Conservation (phyloP, 1,140 invertebrate genomes). For the Chrysomallon squamiferum region DNA sequence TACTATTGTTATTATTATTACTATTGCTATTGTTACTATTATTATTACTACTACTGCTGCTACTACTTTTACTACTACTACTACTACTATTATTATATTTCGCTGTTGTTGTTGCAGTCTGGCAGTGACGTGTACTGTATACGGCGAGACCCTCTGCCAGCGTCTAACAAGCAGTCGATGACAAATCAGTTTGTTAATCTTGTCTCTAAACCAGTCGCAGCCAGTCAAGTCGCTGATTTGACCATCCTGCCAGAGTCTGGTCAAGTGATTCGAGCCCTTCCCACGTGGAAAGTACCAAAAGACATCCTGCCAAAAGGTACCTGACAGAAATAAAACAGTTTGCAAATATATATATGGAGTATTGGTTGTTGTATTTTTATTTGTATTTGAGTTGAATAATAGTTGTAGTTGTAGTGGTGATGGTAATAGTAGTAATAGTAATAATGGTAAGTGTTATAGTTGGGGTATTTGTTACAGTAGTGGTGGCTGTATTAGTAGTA, state of each 20-base stretch:
- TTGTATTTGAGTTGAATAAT: not conserved
- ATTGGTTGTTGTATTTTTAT: too few relatives aligned
- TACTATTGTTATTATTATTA: not conserved
- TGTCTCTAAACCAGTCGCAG: conserved; percentile 16
- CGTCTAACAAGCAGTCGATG: conserved; percentile 4
- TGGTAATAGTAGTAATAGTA: not conserved
- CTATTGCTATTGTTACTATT: not conserved
- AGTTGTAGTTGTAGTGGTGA: not conserved
- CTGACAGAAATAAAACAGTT: not conserved
- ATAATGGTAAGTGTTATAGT: not conserved
- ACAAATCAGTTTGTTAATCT: conserved; percentile 28
- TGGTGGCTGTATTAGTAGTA: too few relatives aligned
- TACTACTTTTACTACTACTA: too few relatives aligned
- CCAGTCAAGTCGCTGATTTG: conserved; percentile 25
- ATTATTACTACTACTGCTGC: not conserved
- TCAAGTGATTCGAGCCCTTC: conserved; percentile 63
- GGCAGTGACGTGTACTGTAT: conserved; percentile 31
- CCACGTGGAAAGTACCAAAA: conserved; percentile 57
- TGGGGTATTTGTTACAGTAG: too few relatives aligned
- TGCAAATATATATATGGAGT: too few relatives aligned
- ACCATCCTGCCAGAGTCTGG: conserved; percentile 63
- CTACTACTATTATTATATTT: too few relatives aligned
- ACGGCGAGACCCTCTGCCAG: conserved; percentile 31
- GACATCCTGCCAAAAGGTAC: conserved; percentile 43
- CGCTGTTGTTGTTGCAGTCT: not conserved